These are phyloP conservation scores for Cheilinus undulatus DNA, from an alignment of 2,113 vertebrate genomes.

Conservation along the genomic window DNA sequence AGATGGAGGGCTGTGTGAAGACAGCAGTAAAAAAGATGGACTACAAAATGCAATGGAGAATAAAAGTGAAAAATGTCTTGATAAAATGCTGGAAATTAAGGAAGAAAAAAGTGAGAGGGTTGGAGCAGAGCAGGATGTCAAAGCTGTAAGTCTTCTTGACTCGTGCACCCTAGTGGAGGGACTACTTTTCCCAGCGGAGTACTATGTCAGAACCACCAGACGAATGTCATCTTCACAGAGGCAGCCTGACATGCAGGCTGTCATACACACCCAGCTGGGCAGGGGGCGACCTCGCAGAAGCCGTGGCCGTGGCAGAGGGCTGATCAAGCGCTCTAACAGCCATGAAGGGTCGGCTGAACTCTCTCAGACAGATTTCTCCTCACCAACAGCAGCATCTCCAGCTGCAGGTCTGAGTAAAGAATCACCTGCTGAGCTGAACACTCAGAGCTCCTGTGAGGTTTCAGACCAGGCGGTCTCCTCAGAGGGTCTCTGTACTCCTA, in stretches of 20 bases:
- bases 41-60: constrained; percentile 1
- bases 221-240: constrained; percentile 69
- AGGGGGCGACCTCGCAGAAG: constrained; percentile 37
- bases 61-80: background rate
- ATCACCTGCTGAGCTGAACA: background rate
- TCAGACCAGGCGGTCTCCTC: background rate
- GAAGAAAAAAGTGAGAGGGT: constrained; percentile 9
- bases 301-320: constrained; percentile 32
- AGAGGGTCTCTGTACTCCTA: background rate
- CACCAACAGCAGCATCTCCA: background rate
- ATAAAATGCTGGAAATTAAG: background rate
- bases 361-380: constrained; percentile 1
- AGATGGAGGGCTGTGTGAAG: background rate
- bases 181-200: constrained; percentile 74
- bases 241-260: constrained; percentile 68
- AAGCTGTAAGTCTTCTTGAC: constrained; percentile 25
- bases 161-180: constrained; percentile 75
- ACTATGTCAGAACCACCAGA: constrained; percentile 77
- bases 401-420: background rate
- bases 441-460: constrained; percentile 26
- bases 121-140: background rate
- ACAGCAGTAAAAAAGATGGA: background rate
- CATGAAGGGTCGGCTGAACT: background rate
- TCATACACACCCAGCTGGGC: constrained; percentile 63
- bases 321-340: background rate